These are phyloP conservation scores for Melipona beecheii DNA, from an alignment of 2,888 invertebrate species.

Conservation along the genomic window DNA sequence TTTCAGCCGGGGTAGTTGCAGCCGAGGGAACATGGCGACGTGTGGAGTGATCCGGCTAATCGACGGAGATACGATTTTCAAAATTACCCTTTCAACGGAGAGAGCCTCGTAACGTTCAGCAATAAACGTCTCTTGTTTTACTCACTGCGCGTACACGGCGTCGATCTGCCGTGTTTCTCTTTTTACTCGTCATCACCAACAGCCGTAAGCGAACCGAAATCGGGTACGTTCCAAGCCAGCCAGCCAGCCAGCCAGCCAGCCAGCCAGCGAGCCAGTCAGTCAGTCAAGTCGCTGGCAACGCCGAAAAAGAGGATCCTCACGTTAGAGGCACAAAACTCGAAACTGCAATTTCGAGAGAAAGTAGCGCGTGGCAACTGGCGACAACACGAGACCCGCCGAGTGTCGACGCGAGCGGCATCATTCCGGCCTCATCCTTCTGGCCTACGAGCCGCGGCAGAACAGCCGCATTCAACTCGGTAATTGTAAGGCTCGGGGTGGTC, in stretches of 20 bases:
- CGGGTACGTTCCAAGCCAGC: too few relatives aligned
- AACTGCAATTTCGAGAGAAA: background rate
- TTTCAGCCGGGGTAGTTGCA: constrained; percentile 60
- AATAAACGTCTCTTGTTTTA: constrained; percentile 31
- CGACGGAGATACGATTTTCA: constrained; percentile 63
- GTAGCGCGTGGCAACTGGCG: constrained; percentile 53
- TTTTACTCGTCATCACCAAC: background rate
- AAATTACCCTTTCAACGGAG: constrained; percentile 63
- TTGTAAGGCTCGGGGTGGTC: constrained; percentile 41
- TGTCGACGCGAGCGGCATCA: constrained; percentile 11
- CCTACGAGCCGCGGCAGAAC: background rate
- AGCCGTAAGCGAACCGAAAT: too few relatives aligned
- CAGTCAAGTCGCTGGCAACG: background rate
- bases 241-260: too few relatives aligned
- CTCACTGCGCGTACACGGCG: background rate
- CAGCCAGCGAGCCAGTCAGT: too few relatives aligned
- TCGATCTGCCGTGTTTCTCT: background rate
- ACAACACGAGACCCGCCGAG: background rate
- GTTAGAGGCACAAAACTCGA: background rate
- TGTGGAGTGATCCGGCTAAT: constrained; percentile 66
- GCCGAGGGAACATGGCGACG: constrained; percentile 64
- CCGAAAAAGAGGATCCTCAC: background rate
- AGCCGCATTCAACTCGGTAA: constrained; percentile 29
- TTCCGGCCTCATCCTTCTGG: constrained; percentile 11
- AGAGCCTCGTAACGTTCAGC: constrained; percentile 51